Base-by-base conservation (phyloP, 2,797 vertebrate genomes). In the Zenarchopterus dispar region DNA sequence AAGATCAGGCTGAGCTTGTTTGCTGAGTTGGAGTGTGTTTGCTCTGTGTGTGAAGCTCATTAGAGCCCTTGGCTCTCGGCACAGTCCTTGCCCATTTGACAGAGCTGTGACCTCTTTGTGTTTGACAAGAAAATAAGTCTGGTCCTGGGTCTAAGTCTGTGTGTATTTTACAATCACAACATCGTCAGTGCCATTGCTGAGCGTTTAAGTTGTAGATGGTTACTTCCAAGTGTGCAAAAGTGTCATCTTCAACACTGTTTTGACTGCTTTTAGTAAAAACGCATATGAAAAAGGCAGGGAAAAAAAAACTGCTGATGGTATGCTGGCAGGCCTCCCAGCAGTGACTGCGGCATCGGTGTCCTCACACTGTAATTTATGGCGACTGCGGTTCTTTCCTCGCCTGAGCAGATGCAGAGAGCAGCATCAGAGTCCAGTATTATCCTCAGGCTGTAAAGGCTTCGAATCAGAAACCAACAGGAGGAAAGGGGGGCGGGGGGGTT, bases 311-410 rank as follows among this genome's bases (percentile, higher is more conserved):
- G 88, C 87, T 90, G 87, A 91, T 82, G 81, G 78, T 58, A 78
- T 70, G 36, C 63, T 91, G 86, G 89, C 89, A 67, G 68, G 51
- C 56, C 42, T 88, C 85, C 86, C 78, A 72, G 84, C 77, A 81
- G 74, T 71, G 82, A 85, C 72, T 78, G 76, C 80, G 85, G 82
- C 84, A 62, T 80, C 19, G 31, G 60, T 62, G 43, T 54, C 89
- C 75, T 80, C 56, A 19, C 31, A 41, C 78, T 90, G 81, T 92
- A 88, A 92, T 91, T 92, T 88, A 88, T 71, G 81, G 84, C 28
- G 73, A 68, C 81, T 90, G 88, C 55, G 85, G 89, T 86, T 87
- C 82, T 85, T 86, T 86, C 86, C 80, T 78, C 47, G 81, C 84
- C 75, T 64, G 63, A 73, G 86, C 70, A 86, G 78, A 89, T 69